phyloP scores from a whole-genome alignment of 2,888 invertebrate genomes.

The Aproaerema taeniolella region DNA sequence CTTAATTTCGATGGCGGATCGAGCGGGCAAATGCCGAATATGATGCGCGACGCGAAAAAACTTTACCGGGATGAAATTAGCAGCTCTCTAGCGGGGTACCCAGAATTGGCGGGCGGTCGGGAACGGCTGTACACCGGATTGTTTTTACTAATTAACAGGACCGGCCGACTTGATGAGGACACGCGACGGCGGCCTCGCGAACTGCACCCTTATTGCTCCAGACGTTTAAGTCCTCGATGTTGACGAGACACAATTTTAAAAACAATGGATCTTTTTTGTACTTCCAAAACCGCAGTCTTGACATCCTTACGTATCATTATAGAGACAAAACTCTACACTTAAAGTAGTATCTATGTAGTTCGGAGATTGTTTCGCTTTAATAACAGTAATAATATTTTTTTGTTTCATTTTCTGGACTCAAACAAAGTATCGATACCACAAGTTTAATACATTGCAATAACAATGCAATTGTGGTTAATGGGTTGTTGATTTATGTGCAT shows the following conservation, averaged over 20 bases:
- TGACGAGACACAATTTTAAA: slow-evolving; percentile 6
- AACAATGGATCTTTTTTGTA: slow-evolving; percentile 16
- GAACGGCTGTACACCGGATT: slow-evolving; percentile 66
- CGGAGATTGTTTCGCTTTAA: no score
- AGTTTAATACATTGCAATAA: no score
- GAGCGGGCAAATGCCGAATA: slow-evolving; percentile 75
- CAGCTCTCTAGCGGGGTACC: slow-evolving; percentile 74
- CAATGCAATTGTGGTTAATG: slow-evolving; percentile 19
- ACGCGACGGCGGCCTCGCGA: slow-evolving; percentile 19
- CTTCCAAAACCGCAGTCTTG: slow-evolving; percentile 5
- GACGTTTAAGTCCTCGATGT: not conserved
- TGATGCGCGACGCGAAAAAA: slow-evolving; percentile 74
- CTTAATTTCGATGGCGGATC: slow-evolving; percentile 75
- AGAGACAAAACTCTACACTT: no score
- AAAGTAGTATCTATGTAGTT: no score
- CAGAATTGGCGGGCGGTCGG: slow-evolving; percentile 75
- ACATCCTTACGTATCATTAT: no score
- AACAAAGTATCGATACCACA: no score
- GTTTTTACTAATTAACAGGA: slow-evolving; percentile 74
- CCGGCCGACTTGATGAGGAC: slow-evolving; percentile 62
- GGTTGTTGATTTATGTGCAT: slow-evolving; percentile 43
- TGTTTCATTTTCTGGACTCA: no score
- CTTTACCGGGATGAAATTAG: slow-evolving; percentile 72
- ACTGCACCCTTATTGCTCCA: slow-evolving; percentile 3
- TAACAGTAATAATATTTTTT: no score